Evolutionary conservation across 2,113 vertebrate genomes (phyloP).

Genomic region (Xenotilapia caudafasciata): DNA sequence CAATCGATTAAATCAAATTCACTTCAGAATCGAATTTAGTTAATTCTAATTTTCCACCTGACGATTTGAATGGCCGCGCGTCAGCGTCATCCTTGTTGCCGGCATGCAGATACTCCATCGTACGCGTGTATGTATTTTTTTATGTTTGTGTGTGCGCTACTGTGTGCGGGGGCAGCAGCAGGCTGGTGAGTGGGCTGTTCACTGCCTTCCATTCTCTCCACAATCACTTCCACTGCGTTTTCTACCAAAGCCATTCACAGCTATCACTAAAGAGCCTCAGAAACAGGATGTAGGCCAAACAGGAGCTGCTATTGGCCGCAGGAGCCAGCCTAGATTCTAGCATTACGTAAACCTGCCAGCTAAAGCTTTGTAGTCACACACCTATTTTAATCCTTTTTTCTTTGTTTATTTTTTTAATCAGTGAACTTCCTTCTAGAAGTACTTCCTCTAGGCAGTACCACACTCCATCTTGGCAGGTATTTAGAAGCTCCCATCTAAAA

Average conservation of each 20-base stretch:
- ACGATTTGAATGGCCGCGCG: background rate
- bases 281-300: slow-evolving; percentile 56
- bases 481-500: background rate
- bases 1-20: background rate
- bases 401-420: background rate
- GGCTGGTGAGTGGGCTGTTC: slow-evolving; percentile 60
- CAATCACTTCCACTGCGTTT: slow-evolving; percentile 25
- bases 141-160: background rate
- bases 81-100: background rate
- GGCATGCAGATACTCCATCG: background rate
- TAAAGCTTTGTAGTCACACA: slow-evolving; percentile 41
- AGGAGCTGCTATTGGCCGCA: slow-evolving; percentile 38
- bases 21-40: background rate
- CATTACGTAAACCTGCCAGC: slow-evolving; percentile 48
- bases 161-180: slow-evolving; percentile 33
- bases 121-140: background rate
- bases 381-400: slow-evolving; percentile 22
- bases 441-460: background rate
- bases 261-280: slow-evolving; percentile 34
- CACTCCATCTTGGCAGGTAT: background rate
- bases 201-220: slow-evolving; percentile 26
- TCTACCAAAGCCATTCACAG: slow-evolving; percentile 49
- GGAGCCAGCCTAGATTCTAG: slow-evolving; percentile 12
- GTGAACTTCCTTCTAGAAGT: background rate
- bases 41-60: slow-evolving; percentile 6